Conservation (phyloP, 2,888 invertebrate species). For the Strigamia maritima region DNA sequence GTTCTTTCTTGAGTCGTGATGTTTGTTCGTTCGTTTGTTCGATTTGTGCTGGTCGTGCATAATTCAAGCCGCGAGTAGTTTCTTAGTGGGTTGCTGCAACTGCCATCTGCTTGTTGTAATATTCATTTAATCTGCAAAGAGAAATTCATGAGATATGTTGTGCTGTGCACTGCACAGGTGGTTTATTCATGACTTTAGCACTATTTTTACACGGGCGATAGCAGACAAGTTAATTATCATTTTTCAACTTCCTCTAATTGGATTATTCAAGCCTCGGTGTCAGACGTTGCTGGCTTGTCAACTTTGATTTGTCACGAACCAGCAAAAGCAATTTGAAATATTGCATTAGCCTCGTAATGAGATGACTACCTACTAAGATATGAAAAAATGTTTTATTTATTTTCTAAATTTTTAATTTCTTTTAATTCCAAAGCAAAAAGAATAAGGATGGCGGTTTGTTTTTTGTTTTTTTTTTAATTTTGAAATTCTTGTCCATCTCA, state of each 20-base stretch:
- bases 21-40: neutral
- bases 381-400: neutral
- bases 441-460: neutral
- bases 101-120: neutral
- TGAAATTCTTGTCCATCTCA: conserved; percentile 15
- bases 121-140: neutral
- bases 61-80: neutral
- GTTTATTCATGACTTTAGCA: conserved; percentile 26
- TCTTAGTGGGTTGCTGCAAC: neutral
- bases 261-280: conserved; percentile 17
- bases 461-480: neutral
- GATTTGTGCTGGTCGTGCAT: neutral
- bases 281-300: conserved; percentile 21
- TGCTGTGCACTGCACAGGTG: neutral
- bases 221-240: conserved; percentile 22
- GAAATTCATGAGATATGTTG: neutral
- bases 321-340: conserved; percentile 8
- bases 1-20: neutral
- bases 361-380: neutral
- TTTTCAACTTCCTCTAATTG: conserved; percentile 1
- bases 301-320: conserved; percentile 32
- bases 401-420: neutral
- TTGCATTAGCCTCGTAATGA: neutral
- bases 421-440: too few relatives aligned
- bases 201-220: conserved; percentile 20